Conservation (phyloP, 2,797 vertebrate genomes). For the Pangasius djambal region DNA sequence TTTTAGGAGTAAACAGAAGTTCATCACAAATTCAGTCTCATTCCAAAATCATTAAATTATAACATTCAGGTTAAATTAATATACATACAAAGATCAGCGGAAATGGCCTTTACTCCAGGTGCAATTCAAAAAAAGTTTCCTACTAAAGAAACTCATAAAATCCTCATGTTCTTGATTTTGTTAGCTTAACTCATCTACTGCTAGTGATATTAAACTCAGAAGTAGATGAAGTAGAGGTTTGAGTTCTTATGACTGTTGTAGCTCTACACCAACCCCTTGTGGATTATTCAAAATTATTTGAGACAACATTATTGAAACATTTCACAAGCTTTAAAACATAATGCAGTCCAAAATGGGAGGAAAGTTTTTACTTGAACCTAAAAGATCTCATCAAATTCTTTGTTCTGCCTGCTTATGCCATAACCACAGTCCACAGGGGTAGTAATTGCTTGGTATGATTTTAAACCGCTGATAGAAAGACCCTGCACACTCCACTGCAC, state of each 20-base stretch:
- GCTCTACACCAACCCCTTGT: background rate
- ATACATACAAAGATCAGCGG: background rate
- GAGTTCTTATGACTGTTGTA: background rate
- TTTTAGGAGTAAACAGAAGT: too few species aligned
- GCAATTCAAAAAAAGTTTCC: background rate
- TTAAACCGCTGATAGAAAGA: constrained; percentile 29
- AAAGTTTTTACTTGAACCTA: background rate
- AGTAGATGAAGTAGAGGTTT: background rate
- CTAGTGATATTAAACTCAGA: background rate
- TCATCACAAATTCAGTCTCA: background rate
- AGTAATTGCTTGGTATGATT: constrained; percentile 35
- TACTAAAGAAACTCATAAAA: background rate
- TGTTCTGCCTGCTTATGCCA: background rate
- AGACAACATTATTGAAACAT: background rate
- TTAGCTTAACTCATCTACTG: background rate
- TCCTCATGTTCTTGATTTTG: background rate
- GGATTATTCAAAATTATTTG: background rate
- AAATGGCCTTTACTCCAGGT: background rate
- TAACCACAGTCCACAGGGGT: constrained; percentile 16
- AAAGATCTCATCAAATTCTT: too few species aligned
- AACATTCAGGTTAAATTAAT: background rate
- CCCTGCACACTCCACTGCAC: constrained; percentile 48
- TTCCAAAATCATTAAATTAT: background rate
- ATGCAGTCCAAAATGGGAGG: background rate
- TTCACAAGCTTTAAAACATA: background rate